A percentile compares a stretch with the other conserved stretches of the same genome.
Evolutionary conservation across 2,888 invertebrate genomes (phyloP).

Genomic region (Eupithecia exiguata): DNA sequence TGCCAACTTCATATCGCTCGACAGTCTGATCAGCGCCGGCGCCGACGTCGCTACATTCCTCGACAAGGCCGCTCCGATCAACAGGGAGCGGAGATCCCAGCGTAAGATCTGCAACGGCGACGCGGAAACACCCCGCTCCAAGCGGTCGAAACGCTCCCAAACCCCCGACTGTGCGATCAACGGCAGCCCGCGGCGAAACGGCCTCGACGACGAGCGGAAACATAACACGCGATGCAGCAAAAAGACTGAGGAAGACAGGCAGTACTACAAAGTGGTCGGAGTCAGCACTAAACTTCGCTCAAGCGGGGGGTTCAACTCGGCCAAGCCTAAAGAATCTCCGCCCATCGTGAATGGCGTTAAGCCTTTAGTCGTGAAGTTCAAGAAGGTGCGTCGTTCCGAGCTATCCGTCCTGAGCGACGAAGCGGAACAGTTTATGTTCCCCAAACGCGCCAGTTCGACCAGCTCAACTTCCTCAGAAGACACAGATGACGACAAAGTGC

Average conservation of each 20-base stretch:
- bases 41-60: conserved; percentile 88
- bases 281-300: conserved; percentile 87
- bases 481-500: conserved; percentile 72
- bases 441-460: conserved; percentile 85
- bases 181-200: conserved; percentile 67
- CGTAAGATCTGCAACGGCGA: conserved; percentile 75
- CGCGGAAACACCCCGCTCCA: conserved; percentile 54
- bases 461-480: conserved; percentile 84
- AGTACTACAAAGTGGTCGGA: conserved; percentile 89
- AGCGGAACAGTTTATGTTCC: conserved; percentile 94
- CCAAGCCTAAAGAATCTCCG: conserved; percentile 65
- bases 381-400: conserved; percentile 89
- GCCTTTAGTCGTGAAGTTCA: conserved; percentile 88
- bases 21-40: conserved; percentile 86
- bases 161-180: conserved; percentile 65
- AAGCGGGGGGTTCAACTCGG: conserved; percentile 73
- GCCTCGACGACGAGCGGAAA: conserved; percentile 65
- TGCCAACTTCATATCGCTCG: conserved; percentile 89
- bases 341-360: conserved; percentile 82
- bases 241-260: conserved; percentile 65
- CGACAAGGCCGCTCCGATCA: conserved; percentile 80
- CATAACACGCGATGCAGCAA: conserved; percentile 71
- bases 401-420: conserved; percentile 91
- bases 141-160: conserved; percentile 64
- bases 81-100: conserved; percentile 70